Evolutionary conservation across 2,797 vertebrate genomes (phyloP).

Genomic region (Tamandua tetradactyla): DNA sequence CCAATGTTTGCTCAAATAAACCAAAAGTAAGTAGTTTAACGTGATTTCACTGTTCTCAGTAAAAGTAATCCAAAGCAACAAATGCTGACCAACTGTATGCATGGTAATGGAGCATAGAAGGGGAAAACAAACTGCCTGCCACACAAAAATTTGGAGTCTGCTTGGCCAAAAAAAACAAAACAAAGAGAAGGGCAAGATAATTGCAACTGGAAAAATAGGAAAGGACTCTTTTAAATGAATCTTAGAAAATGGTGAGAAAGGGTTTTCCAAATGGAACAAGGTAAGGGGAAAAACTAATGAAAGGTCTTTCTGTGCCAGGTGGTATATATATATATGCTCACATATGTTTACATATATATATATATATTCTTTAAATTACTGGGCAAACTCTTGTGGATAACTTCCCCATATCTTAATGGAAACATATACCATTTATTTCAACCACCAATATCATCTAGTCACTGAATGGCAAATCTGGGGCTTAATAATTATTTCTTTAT

Average conservation of each 20-base stretch:
- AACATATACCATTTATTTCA: background rate
- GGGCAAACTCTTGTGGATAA: background rate
- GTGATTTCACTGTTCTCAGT: background rate
- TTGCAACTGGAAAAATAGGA: background rate
- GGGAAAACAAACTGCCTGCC: background rate
- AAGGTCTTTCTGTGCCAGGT: background rate
- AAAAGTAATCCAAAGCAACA: background rate
- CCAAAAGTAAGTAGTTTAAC: background rate
- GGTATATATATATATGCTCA: no score
- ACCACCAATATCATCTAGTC: background rate
- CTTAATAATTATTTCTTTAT: background rate
- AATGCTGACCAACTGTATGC: rapidly evolving
- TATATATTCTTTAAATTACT: background rate
- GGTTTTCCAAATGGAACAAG: background rate
- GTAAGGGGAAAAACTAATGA: background rate
- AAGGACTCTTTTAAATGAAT: background rate
- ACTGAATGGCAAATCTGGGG: background rate
- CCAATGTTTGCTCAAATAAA: background rate
- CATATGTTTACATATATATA: no score
- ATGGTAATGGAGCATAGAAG: background rate
- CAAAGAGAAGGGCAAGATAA: background rate
- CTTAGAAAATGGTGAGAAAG: background rate
- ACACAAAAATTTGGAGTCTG: background rate
- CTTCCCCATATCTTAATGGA: background rate
- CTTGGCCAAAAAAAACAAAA: background rate